Base-by-base conservation (phyloP, 2,888 invertebrate genomes). In the Tachina lurida region DNA sequence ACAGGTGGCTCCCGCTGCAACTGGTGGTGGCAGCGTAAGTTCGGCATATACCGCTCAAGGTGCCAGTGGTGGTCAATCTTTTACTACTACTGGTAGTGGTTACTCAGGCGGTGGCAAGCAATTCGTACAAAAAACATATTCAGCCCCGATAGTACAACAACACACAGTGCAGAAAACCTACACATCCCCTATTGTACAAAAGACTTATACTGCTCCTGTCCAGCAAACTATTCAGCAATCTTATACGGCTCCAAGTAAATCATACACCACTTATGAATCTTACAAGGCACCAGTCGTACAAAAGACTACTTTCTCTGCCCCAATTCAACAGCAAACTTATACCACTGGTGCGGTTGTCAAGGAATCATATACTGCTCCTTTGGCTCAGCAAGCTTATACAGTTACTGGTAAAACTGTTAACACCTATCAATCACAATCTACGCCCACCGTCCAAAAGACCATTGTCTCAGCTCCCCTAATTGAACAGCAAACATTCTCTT, bases 31-130 rank as follows among this genome's bases (percentile, higher is more conserved):
- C 15, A 13, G 41, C 8, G 13, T 10, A 10, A 71, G 70, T 62
- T 41, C 62, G 41, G n/a, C 62, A 3, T 43, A 62, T 17, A 63
- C 81, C 41, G 19, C 74, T 43, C 41, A 39, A 52, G 12, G 19
- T 15, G 15, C 74, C 31, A 74, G n/a, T 17, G 41, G 41, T 5
- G 74, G 52, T 3, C 52, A 63, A n/a, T 45, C 63, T 10, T 54
- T 63, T 22, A 76, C 82, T 5, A 68, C 58, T 2, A 54, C 58
- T 22, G 71, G 67, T 13, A 79, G 67, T 56, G 86, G 87, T 41
- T 84, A 82, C 17, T 54, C 83, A 13, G 73, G 70, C 17, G 84
- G 78, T 71, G 54, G 67, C 52, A 82, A 85, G n/a, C 82, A 78
- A n/a, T 10, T 71, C 15, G 73, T 79, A 9, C 81, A 84, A 52